phyloP scores from a whole-genome alignment of 2,797 vertebrate genomes.

The Ficedula albicollis region DNA sequence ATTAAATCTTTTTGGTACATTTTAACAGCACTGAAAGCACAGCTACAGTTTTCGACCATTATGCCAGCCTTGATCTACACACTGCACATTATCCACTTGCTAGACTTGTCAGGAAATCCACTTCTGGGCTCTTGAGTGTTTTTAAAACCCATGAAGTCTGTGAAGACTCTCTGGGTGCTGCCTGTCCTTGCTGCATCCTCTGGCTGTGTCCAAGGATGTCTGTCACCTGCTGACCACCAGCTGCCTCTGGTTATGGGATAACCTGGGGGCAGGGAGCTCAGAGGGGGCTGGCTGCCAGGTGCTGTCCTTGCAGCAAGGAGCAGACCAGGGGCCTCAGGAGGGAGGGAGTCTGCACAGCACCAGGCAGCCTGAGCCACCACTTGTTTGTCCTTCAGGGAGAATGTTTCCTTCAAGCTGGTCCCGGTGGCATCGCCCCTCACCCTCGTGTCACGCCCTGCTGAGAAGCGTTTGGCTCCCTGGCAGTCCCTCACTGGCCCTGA shows the following conservation, averaged over 20 bases:
- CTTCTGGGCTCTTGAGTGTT: neutral
- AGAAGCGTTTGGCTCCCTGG: neutral
- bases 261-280: neutral
- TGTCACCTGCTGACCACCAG: neutral
- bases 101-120: neutral
- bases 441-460: fast-evolving
- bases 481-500: fast-evolving
- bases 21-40: neutral
- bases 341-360: neutral
- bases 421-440: neutral
- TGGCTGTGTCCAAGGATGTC: neutral
- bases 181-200: neutral
- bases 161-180: neutral
- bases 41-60: neutral
- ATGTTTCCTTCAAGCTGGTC: neutral
- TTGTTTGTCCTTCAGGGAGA: neutral
- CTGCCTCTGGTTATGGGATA: neutral
- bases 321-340: neutral
- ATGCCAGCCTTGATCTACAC: fast-evolving
- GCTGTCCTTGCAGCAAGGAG: neutral
- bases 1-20: neutral
- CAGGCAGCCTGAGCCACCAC: neutral
- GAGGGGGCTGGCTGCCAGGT: neutral
- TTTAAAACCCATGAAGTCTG: neutral
- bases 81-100: fast-evolving